Evolutionary conservation across 2,797 vertebrate genomes (phyloP), one percentile per base, ranked within the genome.

Genomic region (Centropyge bicolor): DNA sequence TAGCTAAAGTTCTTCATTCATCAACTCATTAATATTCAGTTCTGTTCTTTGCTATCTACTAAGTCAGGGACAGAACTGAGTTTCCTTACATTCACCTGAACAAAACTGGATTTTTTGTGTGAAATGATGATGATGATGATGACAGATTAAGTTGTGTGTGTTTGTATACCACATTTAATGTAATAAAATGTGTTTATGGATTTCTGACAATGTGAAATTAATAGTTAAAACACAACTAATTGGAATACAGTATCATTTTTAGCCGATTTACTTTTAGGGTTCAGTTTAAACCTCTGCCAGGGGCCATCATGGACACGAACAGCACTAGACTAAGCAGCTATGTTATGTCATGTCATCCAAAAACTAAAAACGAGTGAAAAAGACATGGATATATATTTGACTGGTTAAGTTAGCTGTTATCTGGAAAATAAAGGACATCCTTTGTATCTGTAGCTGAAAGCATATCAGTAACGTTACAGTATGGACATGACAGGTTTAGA

Each of bases 391-490:
- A 24, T 27, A 27, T 49, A 40, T 52, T 6, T 2, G 38, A 36
- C 27, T 10, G 27, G 27, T 40, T 8, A 8, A 0, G 40, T 6
- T 57, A 17, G 41, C 4, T n/a, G 20, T 43, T 22, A 13, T 16
- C 14, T 22, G 6, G 11, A 5, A 17, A 5, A 19, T 0, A 8
- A 1, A 0, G 3, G 1, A 9, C 8, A 14, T 7, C 24, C 1
- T 6, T 0, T 62, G 24, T 76, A 7, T 61, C 0, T 43, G 24
- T 10, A 14, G 3, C 45, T 60, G 22, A 46, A 6, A 43, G 4
- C 5, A 4, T 19, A 1, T 41, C 31, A 1, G 7, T 2, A 10
- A 10, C 4, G 24, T 3, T 20, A 3, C n/a, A 22, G 10, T 55
- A 6, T 6, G 27, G 0, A 16, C 6, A 54, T 45, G 67, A 56